Base-by-base conservation (phyloP, 1,140 invertebrate species). In the Delia radicum region DNA sequence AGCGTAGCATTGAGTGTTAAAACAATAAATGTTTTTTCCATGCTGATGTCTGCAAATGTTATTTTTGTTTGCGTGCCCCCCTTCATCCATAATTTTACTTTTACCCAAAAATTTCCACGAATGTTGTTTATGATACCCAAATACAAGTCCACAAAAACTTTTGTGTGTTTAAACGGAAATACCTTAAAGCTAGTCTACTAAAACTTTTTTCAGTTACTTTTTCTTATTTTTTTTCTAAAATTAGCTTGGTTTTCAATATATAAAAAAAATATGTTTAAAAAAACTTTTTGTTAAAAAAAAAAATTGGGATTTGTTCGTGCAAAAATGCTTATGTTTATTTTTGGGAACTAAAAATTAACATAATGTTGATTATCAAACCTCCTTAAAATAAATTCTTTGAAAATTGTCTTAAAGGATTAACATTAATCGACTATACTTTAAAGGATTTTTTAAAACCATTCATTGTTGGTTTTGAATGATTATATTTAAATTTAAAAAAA, bases 381-480 rank as follows among this genome's bases (percentile, higher is more conserved):
- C 29, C 18, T 69, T 69, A 18, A 69, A 69, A 21, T 69, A 33
- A n/a, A n/a, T n/a, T n/a, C 24, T 69, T 69, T 33, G 29, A 69
- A 69, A 69, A 69, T 69, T 69, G 31, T 69, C 65, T 69, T 69
- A 33, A 69, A 31, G 37, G 65, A 69, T 69, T 69, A 69, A 21
- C 65, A n/a, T 21, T 12, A 69, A 69, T 69, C n/a, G n/a, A n/a
- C n/a, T n/a, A n/a, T n/a, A n/a, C n/a, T n/a, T n/a, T n/a, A n/a
- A n/a, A n/a, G n/a, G n/a, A n/a, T n/a, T n/a, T n/a, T n/a, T n/a
- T n/a, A n/a, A n/a, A n/a, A n/a, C n/a, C n/a, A n/a, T n/a, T n/a
- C n/a, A n/a, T n/a, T n/a, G n/a, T n/a, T n/a, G n/a, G n/a, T n/a
- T n/a, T n/a, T n/a, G n/a, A n/a, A n/a, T n/a, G n/a, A n/a, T n/a